A percentile compares a stretch with the other conserved stretches of the same genome.
Conservation (phyloP, 2,888 invertebrate genomes). For the Leucoma salicis region DNA sequence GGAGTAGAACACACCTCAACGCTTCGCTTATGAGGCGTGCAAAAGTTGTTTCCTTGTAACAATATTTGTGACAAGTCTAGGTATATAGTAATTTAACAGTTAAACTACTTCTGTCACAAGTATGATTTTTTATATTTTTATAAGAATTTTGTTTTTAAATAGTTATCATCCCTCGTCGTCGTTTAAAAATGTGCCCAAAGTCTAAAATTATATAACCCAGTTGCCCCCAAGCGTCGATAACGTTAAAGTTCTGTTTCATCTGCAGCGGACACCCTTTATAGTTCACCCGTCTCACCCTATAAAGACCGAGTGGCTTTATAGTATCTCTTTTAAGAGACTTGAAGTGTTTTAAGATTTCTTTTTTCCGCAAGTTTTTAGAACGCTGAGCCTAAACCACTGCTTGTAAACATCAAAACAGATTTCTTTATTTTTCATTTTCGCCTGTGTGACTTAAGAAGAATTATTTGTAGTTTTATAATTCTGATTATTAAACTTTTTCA, state of each 20-base stretch:
- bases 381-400: neutral
- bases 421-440: neutral
- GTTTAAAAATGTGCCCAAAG: neutral
- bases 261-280: neutral
- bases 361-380: neutral
- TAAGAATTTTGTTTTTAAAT: too few species aligned
- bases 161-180: too few species aligned
- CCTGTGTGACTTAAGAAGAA: too few species aligned
- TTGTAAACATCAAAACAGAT: neutral
- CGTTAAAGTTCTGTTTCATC: neutral
- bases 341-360: neutral
- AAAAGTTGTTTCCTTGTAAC: too few species aligned
- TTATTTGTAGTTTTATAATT: too few species aligned
- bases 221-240: neutral
- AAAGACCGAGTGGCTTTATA: neutral
- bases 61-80: too few species aligned
- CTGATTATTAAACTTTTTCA: too few species aligned
- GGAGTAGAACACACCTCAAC: too few species aligned
- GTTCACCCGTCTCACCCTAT: neutral
- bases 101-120: too few species aligned
- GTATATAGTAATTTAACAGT: too few species aligned
- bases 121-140: too few species aligned
- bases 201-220: neutral
- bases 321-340: neutral
- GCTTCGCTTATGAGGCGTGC: too few species aligned